These are phyloP conservation scores for Girardinichthys multiradiatus DNA, from an alignment of 2,113 vertebrate species.

Conservation along the genomic window DNA sequence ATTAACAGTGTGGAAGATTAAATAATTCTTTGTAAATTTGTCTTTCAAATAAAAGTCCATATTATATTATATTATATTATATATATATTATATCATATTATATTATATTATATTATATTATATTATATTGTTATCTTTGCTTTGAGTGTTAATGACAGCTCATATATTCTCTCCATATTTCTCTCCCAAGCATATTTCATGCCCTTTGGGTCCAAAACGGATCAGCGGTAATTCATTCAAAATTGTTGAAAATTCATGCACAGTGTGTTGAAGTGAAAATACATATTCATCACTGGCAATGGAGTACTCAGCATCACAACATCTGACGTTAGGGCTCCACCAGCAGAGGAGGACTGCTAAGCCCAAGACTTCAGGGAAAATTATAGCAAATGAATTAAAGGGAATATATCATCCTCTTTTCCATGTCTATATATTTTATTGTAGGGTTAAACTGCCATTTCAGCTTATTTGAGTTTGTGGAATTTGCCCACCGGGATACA, in stretches of 20 bases:
- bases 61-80: conserved; percentile 8
- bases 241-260: conserved; percentile 50
- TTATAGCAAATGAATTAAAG: conserved; percentile 30
- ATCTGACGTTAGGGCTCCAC: conserved; percentile 58
- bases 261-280: conserved; percentile 53
- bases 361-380: conserved; percentile 14
- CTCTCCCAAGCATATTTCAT: conserved; percentile 37
- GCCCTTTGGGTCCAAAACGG: conserved; percentile 39
- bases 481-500: too few relatives aligned
- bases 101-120: conserved; percentile 19
- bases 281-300: conserved; percentile 58
- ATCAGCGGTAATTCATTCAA: conserved; percentile 52
- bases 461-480: neutral
- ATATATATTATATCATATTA: conserved; percentile 23
- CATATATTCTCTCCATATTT: conserved; percentile 29
- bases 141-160: conserved; percentile 30
- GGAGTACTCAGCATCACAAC: conserved; percentile 53
- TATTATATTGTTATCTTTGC: conserved; percentile 10
- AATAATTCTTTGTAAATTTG: too few relatives aligned
- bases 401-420: conserved; percentile 7
- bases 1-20: too few relatives aligned
- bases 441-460: neutral
- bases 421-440: conserved; percentile 1
- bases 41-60: neutral
- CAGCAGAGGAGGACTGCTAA: conserved; percentile 40